These are phyloP conservation scores for Oreochromis niloticus DNA, from an alignment of 2,113 vertebrate genomes.

Conservation along the genomic window DNA sequence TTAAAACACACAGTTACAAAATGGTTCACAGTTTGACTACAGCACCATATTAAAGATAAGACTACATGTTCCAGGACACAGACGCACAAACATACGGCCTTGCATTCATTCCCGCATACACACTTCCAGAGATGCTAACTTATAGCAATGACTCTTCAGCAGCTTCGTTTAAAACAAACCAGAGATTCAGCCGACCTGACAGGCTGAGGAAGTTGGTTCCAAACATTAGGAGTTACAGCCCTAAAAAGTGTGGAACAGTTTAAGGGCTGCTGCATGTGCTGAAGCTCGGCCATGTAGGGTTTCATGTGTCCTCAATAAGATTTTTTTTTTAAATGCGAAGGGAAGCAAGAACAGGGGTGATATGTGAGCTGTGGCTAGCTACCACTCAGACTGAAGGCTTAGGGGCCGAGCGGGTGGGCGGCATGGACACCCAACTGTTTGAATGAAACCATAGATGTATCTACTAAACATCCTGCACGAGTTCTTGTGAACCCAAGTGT, in stretches of 20 bases:
- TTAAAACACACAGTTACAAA: not conserved
- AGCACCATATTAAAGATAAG: not conserved
- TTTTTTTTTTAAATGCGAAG: rapidly evolving
- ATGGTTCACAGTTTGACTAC: not conserved
- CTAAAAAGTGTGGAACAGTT: not conserved
- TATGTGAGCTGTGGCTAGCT: too few relatives aligned
- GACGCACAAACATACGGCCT: not conserved
- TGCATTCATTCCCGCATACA: not conserved
- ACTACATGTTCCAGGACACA: not conserved
- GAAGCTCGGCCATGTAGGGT: not conserved
- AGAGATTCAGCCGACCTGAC: not conserved
- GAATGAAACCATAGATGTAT: not conserved
- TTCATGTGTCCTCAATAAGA: not conserved
- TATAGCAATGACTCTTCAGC: not conserved
- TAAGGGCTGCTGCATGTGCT: not conserved
- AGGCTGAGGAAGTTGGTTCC: not conserved
- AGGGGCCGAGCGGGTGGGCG: not conserved
- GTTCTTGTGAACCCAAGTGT: not conserved
- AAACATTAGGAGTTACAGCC: not conserved
- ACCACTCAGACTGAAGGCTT: too few relatives aligned
- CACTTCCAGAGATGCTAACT: not conserved
- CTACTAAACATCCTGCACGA: not conserved
- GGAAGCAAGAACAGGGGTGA: not conserved
- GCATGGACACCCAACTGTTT: not conserved
- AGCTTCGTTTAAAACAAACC: not conserved